These are phyloP conservation scores for Chelon auratus DNA, from an alignment of 2,797 vertebrate genomes.

Conservation along the genomic window DNA sequence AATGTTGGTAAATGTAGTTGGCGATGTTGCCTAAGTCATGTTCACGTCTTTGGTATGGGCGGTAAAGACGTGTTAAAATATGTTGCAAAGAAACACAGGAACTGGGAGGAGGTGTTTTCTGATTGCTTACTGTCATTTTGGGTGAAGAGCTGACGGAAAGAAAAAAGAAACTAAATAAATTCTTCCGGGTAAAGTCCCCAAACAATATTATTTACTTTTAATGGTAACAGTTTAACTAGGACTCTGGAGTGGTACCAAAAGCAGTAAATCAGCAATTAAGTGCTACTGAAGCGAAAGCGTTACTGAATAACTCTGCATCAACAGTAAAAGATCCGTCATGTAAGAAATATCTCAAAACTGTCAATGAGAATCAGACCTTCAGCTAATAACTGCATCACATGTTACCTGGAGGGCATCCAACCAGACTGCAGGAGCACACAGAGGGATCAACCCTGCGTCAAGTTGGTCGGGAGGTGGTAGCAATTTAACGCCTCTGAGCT, in stretches of 20 bases:
- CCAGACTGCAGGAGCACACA: too few relatives aligned
- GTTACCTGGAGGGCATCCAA: too few relatives aligned
- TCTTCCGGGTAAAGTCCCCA: not conserved
- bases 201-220: not conserved
- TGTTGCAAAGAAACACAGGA: conserved; percentile 18
- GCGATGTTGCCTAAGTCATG: not conserved
- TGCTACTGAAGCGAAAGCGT: not conserved
- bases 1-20: not conserved
- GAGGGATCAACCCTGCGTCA: too few relatives aligned
- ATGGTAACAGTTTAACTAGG: not conserved
- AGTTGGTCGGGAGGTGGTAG: too few relatives aligned
- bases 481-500: too few relatives aligned
- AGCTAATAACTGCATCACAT: not conserved
- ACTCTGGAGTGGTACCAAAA: not conserved
- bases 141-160: not conserved
- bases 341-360: not conserved
- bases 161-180: not conserved
- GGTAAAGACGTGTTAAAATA: conserved; percentile 20
- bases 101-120: conserved; percentile 36
- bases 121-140: not conserved
- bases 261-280: not conserved
- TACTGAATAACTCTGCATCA: conserved; percentile 23
- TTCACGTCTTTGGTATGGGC: conserved; percentile 1
- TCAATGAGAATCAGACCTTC: not conserved
- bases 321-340: conserved; percentile 6